Base-by-base conservation (phyloP, 2,113 vertebrate species). In the Origma solitaria region DNA sequence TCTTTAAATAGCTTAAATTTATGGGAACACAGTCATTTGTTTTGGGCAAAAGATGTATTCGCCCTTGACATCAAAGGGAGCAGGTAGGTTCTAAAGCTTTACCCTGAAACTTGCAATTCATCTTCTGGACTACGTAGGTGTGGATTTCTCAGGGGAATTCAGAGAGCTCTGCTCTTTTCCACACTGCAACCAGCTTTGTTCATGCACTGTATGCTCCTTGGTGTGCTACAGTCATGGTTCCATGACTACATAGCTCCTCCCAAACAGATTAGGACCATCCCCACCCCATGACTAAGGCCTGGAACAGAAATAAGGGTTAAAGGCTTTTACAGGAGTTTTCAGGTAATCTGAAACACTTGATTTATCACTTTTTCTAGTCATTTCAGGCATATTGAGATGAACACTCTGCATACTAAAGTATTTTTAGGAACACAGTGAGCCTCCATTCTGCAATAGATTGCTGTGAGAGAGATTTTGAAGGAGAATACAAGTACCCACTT, bases 231-330 rank as follows among this genome's bases (percentile, higher is more conserved):
- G 47, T 35, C 82, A 31, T 4, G n/a, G 58, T 9, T 90, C 62
- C 64, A 6, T 33, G 78, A 75, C 62, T 49, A 50, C 64, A 16
- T 35, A 44, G 56, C 91, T 93, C 92, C 92, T 90, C 82, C 94
- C 82, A 86, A 17, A 58, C 12, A 58, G 54, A 81, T 70, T 61
- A 93, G 47, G 50, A 58, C 71, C 42, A 62, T 38, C 92, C 66
- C 68, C 76, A 75, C 88, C 76, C 88, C 51, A 51, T 90, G 91
- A 93, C 92, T 95, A 71, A 94, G 69, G 81, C 37, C 69, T 82
- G 57, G 19, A 91, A 81, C 30, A 86, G 22, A 68, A 88, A 47
- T 28, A 37, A 70, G 35, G 56, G 68, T 71, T 82, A 14, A 82
- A 91, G 24, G 54, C 40, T 69, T 47, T 54, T 44, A 6, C 31